These are phyloP conservation scores for Acheta domesticus DNA, from an alignment of 2,888 invertebrate species.

Conservation along the genomic window DNA sequence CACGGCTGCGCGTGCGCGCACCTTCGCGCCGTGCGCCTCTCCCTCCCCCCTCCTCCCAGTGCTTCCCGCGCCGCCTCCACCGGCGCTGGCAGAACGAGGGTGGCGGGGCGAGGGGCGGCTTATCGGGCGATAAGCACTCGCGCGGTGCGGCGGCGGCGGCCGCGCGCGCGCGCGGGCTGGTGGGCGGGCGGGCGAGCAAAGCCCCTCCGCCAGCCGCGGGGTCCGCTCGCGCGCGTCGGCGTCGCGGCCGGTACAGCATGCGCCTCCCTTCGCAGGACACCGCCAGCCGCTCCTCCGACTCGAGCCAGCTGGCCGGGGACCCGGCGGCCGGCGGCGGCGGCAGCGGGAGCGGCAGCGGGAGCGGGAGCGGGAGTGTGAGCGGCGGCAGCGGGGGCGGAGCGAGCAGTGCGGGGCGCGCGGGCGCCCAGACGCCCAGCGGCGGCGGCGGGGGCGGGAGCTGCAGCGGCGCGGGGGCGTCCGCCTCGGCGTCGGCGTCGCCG, in stretches of 20 bases:
- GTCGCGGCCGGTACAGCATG: background rate
- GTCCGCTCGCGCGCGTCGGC: no score
- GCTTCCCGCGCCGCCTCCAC: no score
- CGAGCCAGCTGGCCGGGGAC: constrained; percentile 36
- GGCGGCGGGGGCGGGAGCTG: constrained; percentile 41
- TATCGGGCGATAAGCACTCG: constrained; percentile 23
- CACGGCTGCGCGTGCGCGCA: no score
- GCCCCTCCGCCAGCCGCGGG: background rate
- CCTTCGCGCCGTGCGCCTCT: no score
- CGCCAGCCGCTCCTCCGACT: constrained; percentile 46
- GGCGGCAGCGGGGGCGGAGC: background rate
- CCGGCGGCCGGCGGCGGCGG: constrained; percentile 33
- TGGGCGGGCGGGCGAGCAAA: background rate
- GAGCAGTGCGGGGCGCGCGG: constrained; percentile 24
- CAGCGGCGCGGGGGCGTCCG: background rate
- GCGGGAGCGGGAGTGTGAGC: background rate
- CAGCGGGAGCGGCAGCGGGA: background rate
- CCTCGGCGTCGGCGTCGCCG: background rate
- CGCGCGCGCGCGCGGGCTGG: no score
- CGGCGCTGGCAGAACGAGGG: background rate
- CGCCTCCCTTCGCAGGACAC: constrained; percentile 41
- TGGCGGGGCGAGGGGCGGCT: background rate
- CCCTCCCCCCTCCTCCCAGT: no score
- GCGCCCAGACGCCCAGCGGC: constrained; percentile 44
- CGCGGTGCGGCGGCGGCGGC: background rate